Base-by-base conservation (phyloP, 2,888 invertebrate species). In the Acleris sparsana region DNA sequence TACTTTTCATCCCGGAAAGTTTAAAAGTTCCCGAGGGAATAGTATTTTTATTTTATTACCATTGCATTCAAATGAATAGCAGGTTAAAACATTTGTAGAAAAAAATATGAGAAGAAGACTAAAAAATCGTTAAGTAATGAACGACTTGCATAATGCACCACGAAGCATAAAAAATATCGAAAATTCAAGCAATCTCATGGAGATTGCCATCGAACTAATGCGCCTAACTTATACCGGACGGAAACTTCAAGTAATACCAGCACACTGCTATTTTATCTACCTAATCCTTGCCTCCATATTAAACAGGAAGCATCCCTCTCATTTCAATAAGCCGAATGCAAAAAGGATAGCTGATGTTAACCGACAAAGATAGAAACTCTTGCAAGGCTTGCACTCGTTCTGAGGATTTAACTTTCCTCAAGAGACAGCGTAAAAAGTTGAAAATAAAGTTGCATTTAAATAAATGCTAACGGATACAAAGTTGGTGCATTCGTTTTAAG, bases 381-480 rank as follows among this genome's bases (percentile, higher is more conserved):
- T 5, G 49, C 13, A 22, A 16, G 16, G 5, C 11, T 17, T 57
- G 57, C 46, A 7, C 20, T 17, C 43, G 20, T 20, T 39, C 18
- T 18, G 53, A 43, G 44, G 57, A n/a, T 57, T 66, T 53, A 66
- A 44, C 46, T 66, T 20, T 59, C 43, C 48, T 57, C 20, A 57
- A 57, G 51, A 62, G 61, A 57, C 56, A 48, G 57, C 63, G 52
- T 53, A 46, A 25, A 48, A 44, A 49, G 29, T 52, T 57, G 52
- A 17, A 55, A 62, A 62, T 66, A 66, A 66, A 66, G 60, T 66
- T 52, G 18, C 25, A 66, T 62, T 66, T 66, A 66, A 66, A 66
- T 66, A 66, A 66, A 66, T 53, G 66, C 61, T 62, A 62, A 52
- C 56, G 55, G 66, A 66, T 62, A 66, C 52, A 66, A 66, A 66